Conservation (phyloP, 2,888 invertebrate genomes). For the Syrista parreyssii region DNA sequence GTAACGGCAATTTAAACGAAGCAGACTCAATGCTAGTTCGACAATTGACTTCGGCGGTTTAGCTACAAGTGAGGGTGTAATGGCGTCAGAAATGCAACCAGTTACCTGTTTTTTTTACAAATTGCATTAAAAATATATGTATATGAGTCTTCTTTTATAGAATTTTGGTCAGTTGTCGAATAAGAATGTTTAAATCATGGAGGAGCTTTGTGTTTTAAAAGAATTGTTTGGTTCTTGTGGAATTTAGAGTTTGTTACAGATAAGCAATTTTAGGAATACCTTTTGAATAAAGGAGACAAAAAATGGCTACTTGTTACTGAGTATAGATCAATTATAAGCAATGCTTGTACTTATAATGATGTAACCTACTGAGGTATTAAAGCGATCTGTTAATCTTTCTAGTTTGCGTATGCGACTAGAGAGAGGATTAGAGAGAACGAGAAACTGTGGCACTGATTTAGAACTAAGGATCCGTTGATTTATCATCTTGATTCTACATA, state of each 20-base stretch:
- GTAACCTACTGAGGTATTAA: not conserved
- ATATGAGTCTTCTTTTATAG: not conserved
- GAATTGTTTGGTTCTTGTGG: not conserved
- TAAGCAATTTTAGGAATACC: not conserved
- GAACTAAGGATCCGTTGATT: not conserved
- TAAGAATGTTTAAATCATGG: not conserved
- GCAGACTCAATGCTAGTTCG: not conserved
- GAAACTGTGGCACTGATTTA: not conserved
- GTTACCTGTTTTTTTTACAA: not conserved
- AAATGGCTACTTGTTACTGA: not conserved
- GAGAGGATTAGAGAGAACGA: not conserved
- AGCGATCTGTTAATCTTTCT: not conserved
- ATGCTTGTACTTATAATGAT: not conserved
- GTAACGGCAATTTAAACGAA: not conserved
- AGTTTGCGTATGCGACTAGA: not conserved
- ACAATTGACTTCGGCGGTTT: not conserved
- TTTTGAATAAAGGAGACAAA: not conserved
- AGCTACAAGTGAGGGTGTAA: not conserved
- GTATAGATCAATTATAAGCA: not conserved
- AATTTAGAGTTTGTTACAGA: not conserved
- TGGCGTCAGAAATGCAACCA: not conserved
- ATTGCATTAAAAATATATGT: not conserved
- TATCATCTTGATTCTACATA: not conserved
- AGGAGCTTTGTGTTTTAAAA: not conserved
- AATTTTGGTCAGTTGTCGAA: not conserved